Evolutionary conservation across 1,140 invertebrate genomes (phyloP), one percentile per base, ranked within the genome.

Genomic region (Planococcus citri): DNA sequence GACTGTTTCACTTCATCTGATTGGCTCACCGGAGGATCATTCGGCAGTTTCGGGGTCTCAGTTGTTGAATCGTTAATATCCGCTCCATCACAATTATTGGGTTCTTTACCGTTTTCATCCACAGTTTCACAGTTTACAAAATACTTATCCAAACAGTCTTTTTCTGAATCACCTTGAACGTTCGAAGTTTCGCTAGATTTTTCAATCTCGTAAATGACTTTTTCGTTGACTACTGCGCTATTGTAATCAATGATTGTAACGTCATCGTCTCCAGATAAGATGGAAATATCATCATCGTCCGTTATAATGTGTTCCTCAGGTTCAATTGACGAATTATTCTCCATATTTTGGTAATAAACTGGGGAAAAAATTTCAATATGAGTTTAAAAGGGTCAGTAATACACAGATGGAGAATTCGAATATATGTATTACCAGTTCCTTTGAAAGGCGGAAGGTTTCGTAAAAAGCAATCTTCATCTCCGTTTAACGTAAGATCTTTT

Each of bases 361-460:
- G 41, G 17, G 17, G 17, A 51, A 51, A 33, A n/a, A n/a, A 9
- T 51, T 51, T 51, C 41, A 51, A 51, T 20, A 51, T 20, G 17
- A 51, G 12, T 33, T 3, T 6, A 33, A 33, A 3, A 33, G 12
- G 4, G 3, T 33, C 29, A 33, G 29, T 33, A 33, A 33, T 33
- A 51, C 17, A 17, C 6, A 20, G n/a, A 51, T 17, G 24, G 20
- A n/a, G n/a, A n/a, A n/a, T n/a, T n/a, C n/a, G n/a, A n/a, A n/a
- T n/a, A n/a, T n/a, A n/a, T n/a, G n/a, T n/a, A 25, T 64, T 64
- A 64, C 60, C 60, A 64, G 60, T 64, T 64, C 60, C 60, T 10
- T 20, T 24, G 25, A 64, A 64, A 25, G 60, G 60, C 3, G 60
- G 22, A 24, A 64, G 6, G 24, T 64, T 64, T 64, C 60, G 3